Conservation (phyloP, 2,113 vertebrate species). For the Laterallus jamaicensis region DNA sequence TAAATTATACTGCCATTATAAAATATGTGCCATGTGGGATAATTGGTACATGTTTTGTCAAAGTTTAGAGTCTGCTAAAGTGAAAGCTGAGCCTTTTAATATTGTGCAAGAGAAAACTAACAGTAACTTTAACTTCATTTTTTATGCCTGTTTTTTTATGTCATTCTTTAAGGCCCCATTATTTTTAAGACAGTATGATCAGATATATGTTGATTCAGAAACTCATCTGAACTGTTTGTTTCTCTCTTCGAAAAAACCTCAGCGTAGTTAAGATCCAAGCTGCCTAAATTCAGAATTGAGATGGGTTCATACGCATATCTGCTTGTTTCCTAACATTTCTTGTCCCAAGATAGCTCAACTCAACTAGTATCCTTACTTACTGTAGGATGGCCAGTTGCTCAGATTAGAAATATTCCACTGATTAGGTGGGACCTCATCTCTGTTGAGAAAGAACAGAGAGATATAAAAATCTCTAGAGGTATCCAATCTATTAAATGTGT, state of each 20-base stretch:
- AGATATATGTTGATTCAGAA: not conserved
- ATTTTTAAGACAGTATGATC: not conserved
- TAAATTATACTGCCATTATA: not conserved
- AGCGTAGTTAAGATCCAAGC: not conserved
- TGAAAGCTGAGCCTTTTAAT: not conserved
- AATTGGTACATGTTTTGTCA: not conserved
- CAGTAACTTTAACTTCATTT: not conserved
- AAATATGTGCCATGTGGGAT: not conserved
- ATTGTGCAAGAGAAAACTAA: not conserved
- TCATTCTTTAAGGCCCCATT: not conserved
- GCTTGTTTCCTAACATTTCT: not conserved
- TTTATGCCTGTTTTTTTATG: not conserved
- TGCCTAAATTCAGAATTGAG: not conserved
- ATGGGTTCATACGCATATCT: not conserved
- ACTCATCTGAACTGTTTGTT: not conserved
- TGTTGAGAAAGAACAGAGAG: not conserved
- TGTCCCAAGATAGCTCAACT: not conserved
- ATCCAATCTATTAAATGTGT: not conserved
- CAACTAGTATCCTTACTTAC: not conserved
- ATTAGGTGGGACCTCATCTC: rapidly evolving
- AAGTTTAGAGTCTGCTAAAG: not conserved
- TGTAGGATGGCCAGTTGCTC: not conserved
- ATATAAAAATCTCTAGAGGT: not conserved
- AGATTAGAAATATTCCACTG: not conserved
- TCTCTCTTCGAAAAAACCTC: too few relatives aligned